Base-by-base conservation (phyloP, 2,113 vertebrate genomes). In the Melozone crissalis region DNA sequence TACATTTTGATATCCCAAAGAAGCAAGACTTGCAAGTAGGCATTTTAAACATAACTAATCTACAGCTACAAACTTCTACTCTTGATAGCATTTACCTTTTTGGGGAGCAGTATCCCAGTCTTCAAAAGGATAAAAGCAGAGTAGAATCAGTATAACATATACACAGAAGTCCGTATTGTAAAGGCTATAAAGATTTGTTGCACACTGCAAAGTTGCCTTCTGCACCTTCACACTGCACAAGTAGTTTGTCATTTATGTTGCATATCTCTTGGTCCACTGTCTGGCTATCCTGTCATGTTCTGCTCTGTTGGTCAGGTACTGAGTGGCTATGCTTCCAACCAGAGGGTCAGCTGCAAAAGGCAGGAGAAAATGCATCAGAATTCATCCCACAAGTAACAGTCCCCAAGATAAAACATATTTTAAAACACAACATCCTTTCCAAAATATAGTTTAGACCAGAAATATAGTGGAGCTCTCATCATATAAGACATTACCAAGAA, bases 1-100 rank as follows among this genome's bases (percentile, higher is more conserved):
- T 99, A 99, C 98, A 98, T 98, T 98, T 99, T 98, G 98, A 99
- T 99, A 99, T 99, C 98, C 98, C 98, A 98, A 99, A 99, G 98
- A 99, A 99, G 98, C 98, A 98, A 99, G 98, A 99, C 98, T 99
- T 99, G 98, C 98, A 98, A 99, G 98, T 98, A 98, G 98, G 98
- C 98, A 96, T 99, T 98, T 98, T 98, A 98, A 98, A 99, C 98
- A 98, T 98, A 98, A 98, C 98, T 98, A 99, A 98, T 99, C 98
- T 99, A 99, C 98, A 98, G 98, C 98, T 99, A 99, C 98, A 98
- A 98, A 99, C 97, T 98, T 98, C 98, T 98, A 98, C 98, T 98
- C 98, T 97, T 98, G 94, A 97, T 95, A 98, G 98, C 98, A 97
- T 98, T 99, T 98, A 98, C 98, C 98, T 98, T 98, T 98, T 97